These are phyloP conservation scores for Petrocephalus microphthalmus DNA, from an alignment of 2,113 vertebrate genomes.

Conservation along the genomic window DNA sequence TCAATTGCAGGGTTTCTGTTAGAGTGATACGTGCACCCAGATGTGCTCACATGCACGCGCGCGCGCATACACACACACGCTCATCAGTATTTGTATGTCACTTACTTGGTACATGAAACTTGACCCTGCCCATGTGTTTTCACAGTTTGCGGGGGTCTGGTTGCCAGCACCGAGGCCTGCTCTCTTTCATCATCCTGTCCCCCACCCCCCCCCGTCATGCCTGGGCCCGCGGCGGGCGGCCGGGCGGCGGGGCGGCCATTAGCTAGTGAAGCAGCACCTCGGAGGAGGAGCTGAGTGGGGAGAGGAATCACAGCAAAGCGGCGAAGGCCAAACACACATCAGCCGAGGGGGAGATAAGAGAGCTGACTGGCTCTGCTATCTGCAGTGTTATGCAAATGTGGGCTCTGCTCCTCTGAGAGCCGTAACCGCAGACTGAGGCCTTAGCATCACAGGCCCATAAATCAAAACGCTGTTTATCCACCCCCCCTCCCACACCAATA, in stretches of 20 bases:
- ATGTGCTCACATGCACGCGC: not conserved
- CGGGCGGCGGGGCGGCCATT: not conserved
- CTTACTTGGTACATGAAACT: not conserved
- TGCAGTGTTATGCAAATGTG: slow-evolving; percentile 59
- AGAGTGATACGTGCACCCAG: not conserved
- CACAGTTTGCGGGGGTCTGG: not conserved
- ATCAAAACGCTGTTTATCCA: not conserved
- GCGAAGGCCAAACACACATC: slow-evolving; percentile 51
- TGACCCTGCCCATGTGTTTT: not conserved
- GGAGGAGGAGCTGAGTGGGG: not conserved
- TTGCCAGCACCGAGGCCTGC: not conserved
- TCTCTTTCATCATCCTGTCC: slow-evolving; percentile 1
- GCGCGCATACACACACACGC: not conserved
- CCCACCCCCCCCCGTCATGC: not conserved
- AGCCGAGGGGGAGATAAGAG: slow-evolving; percentile 61
- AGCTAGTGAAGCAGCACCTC: not conserved
- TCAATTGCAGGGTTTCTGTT: not conserved
- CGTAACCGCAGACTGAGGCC: slow-evolving; percentile 27
- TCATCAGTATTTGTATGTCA: not conserved
- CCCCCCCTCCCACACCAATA: not conserved
- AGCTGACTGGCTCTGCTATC: slow-evolving; percentile 46
- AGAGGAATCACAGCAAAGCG: slow-evolving; percentile 31
- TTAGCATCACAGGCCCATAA: not conserved
- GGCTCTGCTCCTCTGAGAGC: slow-evolving; percentile 36
- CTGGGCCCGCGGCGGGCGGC: slow-evolving; percentile 28